Evolutionary conservation across 2,888 invertebrate species (phyloP).

Genomic region (Exocentrus adspersus): DNA sequence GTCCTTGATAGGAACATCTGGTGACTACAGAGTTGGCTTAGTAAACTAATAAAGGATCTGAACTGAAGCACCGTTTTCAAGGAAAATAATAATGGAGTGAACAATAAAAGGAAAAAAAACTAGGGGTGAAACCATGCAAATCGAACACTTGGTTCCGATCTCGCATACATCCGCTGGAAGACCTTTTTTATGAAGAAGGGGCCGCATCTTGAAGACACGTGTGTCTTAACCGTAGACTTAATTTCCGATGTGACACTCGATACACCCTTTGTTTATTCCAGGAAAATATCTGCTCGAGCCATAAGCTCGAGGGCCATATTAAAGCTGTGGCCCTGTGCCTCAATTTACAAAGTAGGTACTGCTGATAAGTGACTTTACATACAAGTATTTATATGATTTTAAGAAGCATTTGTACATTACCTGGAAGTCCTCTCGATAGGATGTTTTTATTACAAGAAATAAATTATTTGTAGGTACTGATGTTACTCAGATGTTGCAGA

Average conservation of each 20-base stretch:
- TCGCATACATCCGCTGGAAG: slow-evolving; percentile 34
- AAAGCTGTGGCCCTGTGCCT: too few species aligned
- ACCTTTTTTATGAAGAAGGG: slow-evolving; percentile 26
- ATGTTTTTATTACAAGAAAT: too few species aligned
- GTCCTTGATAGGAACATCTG: background rate
- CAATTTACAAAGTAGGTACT: too few species aligned
- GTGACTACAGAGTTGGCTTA: background rate
- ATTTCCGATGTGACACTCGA: slow-evolving; percentile 33
- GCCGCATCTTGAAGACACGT: slow-evolving; percentile 37
- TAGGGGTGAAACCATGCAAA: slow-evolving; percentile 40
- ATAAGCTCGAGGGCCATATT: too few species aligned
- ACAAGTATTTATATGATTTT: too few species aligned
- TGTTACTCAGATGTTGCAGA: too few species aligned
- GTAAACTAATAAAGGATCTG: background rate
- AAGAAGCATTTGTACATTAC: too few species aligned
- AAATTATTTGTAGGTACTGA: too few species aligned
- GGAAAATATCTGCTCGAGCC: too few species aligned
- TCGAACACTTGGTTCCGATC: slow-evolving; percentile 35
- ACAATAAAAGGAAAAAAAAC: slow-evolving; percentile 32
- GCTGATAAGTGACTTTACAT: too few species aligned
- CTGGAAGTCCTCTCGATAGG: too few species aligned
- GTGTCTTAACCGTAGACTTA: slow-evolving; percentile 11
- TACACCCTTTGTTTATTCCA: slow-evolving; percentile 2
- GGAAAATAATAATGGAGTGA: slow-evolving; percentile 32
- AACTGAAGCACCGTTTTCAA: slow-evolving; percentile 12